Evolutionary conservation across 2,797 vertebrate genomes (phyloP).

Genomic region (Mus caroli): DNA sequence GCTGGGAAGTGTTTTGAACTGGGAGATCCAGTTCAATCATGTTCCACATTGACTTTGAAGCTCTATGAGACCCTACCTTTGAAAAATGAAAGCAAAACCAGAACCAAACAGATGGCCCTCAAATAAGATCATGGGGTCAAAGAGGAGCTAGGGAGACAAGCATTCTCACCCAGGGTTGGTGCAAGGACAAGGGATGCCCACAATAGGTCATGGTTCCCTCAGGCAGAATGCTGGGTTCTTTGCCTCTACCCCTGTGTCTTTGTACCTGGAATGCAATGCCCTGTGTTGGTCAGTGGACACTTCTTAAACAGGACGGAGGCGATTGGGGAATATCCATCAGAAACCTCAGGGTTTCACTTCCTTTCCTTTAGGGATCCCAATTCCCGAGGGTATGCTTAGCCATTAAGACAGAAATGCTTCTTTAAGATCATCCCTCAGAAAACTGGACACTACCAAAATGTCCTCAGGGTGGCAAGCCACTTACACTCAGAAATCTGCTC

Average conservation of each 20-base stretch:
- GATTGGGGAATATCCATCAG: neutral
- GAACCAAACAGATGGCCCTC: neutral
- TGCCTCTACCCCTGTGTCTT: neutral
- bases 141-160: neutral
- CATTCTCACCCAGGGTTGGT: neutral
- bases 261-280: neutral
- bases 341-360: neutral
- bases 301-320: neutral
- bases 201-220: neutral
- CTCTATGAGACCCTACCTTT: neutral
- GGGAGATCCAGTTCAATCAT: neutral
- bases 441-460: neutral
- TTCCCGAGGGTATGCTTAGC: slow-evolving; percentile 32
- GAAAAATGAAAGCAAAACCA: neutral
- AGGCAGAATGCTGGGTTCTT: neutral
- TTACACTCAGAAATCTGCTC: neutral
- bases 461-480: neutral
- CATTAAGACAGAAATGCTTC: neutral
- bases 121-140: neutral
- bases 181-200: neutral
- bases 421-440: neutral
- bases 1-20: neutral
- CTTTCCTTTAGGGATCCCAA: neutral
- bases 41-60: neutral
- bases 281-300: neutral